Evolutionary conservation across 2,113 vertebrate genomes (phyloP).

Genomic region (Poeciliopsis occidentalis): DNA sequence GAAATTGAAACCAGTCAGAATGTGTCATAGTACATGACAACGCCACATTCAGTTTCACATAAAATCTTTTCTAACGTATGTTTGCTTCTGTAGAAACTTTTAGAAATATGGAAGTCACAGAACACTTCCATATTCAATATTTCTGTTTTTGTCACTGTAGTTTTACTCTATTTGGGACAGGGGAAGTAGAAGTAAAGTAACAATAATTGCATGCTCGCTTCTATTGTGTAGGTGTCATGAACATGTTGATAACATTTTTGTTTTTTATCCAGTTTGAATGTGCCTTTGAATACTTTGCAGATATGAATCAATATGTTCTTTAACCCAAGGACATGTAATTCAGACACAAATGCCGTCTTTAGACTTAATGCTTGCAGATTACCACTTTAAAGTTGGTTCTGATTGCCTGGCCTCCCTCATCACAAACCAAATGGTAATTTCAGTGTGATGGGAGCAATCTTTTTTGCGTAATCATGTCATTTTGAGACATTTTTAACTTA

Average conservation of each 20-base stretch:
- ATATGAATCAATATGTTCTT: neutral
- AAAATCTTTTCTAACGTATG: too few species aligned
- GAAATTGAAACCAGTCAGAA: neutral
- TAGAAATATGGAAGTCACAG: too few species aligned
- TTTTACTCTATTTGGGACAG: neutral
- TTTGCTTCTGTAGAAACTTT: too few species aligned
- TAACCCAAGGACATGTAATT: neutral
- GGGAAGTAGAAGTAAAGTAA: constrained; percentile 1
- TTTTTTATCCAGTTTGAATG: neutral
- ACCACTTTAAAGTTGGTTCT: neutral
- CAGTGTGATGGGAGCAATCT: constrained; percentile 3
- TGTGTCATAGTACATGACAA: neutral
- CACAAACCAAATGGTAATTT: neutral
- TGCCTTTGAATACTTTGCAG: neutral
- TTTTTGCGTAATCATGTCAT: neutral
- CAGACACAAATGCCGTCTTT: neutral
- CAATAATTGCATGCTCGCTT: neutral
- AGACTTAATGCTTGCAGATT: neutral
- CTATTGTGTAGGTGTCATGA: neutral
- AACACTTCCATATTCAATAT: too few species aligned
- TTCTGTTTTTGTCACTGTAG: too few species aligned
- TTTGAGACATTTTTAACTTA: neutral
- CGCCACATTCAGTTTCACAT: too few species aligned
- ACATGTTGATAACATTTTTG: neutral
- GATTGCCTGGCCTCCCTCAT: neutral